A percentile compares a stretch with the other conserved stretches of the same genome.
Evolutionary conservation across 2,888 invertebrate species (phyloP).

Genomic region (Synanthedon andrenaeformis): DNA sequence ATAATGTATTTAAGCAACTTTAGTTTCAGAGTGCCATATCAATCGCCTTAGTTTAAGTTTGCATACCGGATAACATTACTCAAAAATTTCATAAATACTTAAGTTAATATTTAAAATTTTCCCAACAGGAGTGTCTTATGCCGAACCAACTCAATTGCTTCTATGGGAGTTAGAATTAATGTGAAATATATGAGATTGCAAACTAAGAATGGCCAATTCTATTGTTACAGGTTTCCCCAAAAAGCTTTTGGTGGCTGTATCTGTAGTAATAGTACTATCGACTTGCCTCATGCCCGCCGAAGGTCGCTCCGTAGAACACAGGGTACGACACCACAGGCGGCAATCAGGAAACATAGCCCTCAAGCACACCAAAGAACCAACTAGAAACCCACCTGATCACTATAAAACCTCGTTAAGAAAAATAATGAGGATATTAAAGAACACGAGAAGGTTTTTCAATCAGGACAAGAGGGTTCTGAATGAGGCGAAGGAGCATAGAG

Average conservation of each 20-base stretch:
- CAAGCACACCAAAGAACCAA: conserved; percentile 37
- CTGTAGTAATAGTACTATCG: conserved; percentile 49
- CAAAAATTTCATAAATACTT: too few species aligned
- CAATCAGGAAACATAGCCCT: conserved; percentile 27
- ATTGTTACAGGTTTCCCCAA: conserved; percentile 65
- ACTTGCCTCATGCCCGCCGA: conserved; percentile 55
- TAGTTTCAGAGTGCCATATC: too few species aligned
- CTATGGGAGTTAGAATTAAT: too few species aligned
- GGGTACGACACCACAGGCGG: conserved; percentile 33
- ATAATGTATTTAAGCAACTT: too few species aligned
- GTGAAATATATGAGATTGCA: too few species aligned
- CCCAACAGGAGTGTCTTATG: too few species aligned
- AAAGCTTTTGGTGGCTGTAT: conserved; percentile 65
- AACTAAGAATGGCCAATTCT: background rate
- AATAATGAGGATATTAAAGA: conserved; percentile 45
- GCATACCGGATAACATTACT: too few species aligned
- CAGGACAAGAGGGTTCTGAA: conserved; percentile 37
- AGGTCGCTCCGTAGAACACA: conserved; percentile 40
- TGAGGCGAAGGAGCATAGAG: conserved; percentile 42
- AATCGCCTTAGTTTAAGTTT: too few species aligned
- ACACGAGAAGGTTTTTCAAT: conserved; percentile 43
- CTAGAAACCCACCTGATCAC: conserved; percentile 26
- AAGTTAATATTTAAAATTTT: too few species aligned
- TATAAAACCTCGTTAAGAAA: conserved; percentile 44
- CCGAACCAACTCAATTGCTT: too few species aligned